Conservation (phyloP, 37 sponge, comb jelly and placozoan genomes). For the Theonella swinhoei region DNA sequence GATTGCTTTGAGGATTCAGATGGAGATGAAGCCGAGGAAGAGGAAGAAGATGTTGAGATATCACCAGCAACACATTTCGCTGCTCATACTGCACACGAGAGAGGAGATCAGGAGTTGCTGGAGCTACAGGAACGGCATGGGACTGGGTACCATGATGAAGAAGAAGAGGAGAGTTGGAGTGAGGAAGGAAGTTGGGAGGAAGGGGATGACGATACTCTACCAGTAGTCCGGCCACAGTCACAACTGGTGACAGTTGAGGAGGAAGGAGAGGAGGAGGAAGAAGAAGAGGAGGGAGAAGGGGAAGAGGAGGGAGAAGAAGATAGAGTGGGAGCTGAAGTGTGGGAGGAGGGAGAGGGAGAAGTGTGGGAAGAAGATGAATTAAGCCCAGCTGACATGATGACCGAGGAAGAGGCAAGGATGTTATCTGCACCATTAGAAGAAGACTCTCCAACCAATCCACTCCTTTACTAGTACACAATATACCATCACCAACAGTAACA, state of each 20-base stretch:
- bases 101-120: background rate
- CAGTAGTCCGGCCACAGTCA: background rate
- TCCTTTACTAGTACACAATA: too few relatives aligned
- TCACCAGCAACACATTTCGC: background rate
- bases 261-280: slow-evolving; percentile 2
- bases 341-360: background rate
- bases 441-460: too few relatives aligned
- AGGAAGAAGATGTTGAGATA: slow-evolving; percentile 7
- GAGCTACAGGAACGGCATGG: background rate
- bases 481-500: too few relatives aligned
- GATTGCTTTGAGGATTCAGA: background rate
- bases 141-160: background rate
- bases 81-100: background rate
- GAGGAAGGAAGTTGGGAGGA: background rate
- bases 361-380: background rate
- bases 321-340: background rate
- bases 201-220: background rate
- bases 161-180: slow-evolving; percentile 1
- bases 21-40: too few relatives aligned
- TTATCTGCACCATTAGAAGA: background rate
- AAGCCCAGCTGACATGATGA: background rate
- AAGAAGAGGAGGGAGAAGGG: background rate
- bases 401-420: slow-evolving; percentile 8
- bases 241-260: background rate
- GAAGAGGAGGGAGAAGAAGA: background rate